Base-by-base conservation (phyloP, 2,797 vertebrate species). In the Sparidentex hasta region DNA sequence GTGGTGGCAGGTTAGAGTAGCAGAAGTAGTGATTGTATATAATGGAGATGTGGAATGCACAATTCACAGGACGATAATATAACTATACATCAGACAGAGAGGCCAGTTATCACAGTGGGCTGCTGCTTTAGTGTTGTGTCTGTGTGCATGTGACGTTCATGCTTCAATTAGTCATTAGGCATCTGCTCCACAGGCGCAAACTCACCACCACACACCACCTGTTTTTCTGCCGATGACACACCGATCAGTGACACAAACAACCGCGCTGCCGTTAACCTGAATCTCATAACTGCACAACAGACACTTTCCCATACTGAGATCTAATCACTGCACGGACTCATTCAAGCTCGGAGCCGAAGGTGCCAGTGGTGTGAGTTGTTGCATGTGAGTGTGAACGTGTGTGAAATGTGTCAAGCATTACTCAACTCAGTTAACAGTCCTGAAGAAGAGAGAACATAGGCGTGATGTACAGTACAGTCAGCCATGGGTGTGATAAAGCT, bases 121-220 rank as follows among this genome's bases (percentile, higher is more conserved):
- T 16, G 47, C 4, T 25, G 65, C 51, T 63, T 21, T 33, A 62
- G 70, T 17, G 27, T 43, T 21, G 51, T 5, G 62, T 48, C 13
- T 33, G 29, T 44, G 68, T 46, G 29, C 61, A 64, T 65, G 76
- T 46, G 66, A 25, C 46, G 21, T 13, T 8, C 70, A 33, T 7
- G 67, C 67, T 81, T 63, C 54, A 69, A 18, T 75, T 51, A 65
- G n/a, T 20, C 67, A 80, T 50, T 29, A 63, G 38, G 21, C 81
- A 81, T 76, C 69, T 72, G 57, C 52, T 83, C 73, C 29, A 63
- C 65, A 41, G 16, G 44, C 11, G 0, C 29, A 65, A n/a, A 44
- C 50, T 44, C 41, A 20, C 11, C 59, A 29, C 12, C 27, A 20
- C 65, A 51, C 57, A 51, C 57, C 71, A 46, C 23, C 64, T 83